These are phyloP conservation scores for Gerris lacustris DNA, from an alignment of 2,888 invertebrate genomes.

Conservation along the genomic window DNA sequence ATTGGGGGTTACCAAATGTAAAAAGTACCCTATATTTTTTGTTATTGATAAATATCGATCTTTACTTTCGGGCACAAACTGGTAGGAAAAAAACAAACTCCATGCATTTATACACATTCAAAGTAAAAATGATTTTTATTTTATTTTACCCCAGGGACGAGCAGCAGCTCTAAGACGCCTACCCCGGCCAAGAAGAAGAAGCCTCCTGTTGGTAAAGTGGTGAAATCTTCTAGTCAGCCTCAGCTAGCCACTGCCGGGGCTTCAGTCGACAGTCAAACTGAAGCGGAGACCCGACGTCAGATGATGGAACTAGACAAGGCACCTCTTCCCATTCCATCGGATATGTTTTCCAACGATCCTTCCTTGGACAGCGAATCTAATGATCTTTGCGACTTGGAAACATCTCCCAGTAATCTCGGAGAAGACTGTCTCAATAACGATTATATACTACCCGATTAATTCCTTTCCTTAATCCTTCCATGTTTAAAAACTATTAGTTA, in stretches of 20 bases:
- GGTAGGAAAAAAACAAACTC: too few relatives aligned
- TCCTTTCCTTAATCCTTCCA: not conserved
- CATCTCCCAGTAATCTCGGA: slow-evolving; percentile 66
- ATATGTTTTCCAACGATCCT: slow-evolving; percentile 90
- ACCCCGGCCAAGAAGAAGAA: slow-evolving; percentile 43
- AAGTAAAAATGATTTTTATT: not conserved
- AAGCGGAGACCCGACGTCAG: not conserved
- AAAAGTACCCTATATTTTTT: too few relatives aligned
- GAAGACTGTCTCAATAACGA: slow-evolving; percentile 66
- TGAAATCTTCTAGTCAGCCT: slow-evolving; percentile 38
- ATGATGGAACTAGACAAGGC: slow-evolving; percentile 74
- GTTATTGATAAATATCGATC: too few relatives aligned
- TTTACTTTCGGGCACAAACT: too few relatives aligned
- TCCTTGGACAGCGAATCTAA: slow-evolving; percentile 77
- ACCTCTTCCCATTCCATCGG: slow-evolving; percentile 78
- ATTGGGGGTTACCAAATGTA: too few relatives aligned
- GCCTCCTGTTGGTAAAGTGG: slow-evolving; percentile 34
- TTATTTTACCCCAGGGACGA: not conserved
- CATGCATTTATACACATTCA: too few relatives aligned
- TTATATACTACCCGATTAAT: slow-evolving; percentile 39
- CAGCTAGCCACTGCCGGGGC: slow-evolving; percentile 18
- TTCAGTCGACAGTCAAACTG: not conserved
- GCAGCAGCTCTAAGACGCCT: slow-evolving; percentile 37
- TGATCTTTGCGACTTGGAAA: slow-evolving; percentile 60
- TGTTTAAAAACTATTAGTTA: too few relatives aligned